phyloP scores from a whole-genome alignment of 2,797 vertebrate genomes.

The Jordanella pulchra region DNA sequence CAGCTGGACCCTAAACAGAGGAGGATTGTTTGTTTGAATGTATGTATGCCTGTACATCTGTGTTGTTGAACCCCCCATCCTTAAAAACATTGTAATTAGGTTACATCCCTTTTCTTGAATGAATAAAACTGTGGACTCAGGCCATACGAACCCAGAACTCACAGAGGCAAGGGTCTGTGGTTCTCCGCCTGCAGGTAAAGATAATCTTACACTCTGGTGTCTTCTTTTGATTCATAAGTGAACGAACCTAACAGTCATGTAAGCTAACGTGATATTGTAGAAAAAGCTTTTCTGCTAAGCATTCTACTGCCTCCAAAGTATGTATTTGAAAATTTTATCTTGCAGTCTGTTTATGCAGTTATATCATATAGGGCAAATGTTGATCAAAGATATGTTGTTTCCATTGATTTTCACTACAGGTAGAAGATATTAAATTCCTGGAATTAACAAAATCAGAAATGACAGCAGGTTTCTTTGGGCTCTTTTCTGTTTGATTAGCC shows the following conservation, averaged over 20 bases:
- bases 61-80: too few species aligned
- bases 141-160: too few species aligned
- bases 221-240: too few species aligned
- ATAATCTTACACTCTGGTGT: too few species aligned
- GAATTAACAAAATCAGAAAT: constrained; percentile 53
- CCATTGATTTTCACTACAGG: constrained; percentile 25
- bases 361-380: neutral
- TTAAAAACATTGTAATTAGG: too few species aligned
- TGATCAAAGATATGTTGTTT: constrained; percentile 48
- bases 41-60: too few species aligned
- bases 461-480: constrained; percentile 49
- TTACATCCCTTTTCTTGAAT: too few species aligned
- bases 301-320: neutral
- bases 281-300: neutral
- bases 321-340: neutral
- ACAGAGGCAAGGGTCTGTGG: too few species aligned
- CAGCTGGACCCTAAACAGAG: too few species aligned
- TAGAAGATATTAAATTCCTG: constrained; percentile 32
- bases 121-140: too few species aligned
- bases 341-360: neutral
- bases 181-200: too few species aligned
- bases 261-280: neutral
- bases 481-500: constrained; percentile 16
- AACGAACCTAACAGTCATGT: neutral
- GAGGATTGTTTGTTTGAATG: too few species aligned